Conservation (phyloP, 2,797 vertebrate genomes). For the Schizopygopsis pylzovi region DNA sequence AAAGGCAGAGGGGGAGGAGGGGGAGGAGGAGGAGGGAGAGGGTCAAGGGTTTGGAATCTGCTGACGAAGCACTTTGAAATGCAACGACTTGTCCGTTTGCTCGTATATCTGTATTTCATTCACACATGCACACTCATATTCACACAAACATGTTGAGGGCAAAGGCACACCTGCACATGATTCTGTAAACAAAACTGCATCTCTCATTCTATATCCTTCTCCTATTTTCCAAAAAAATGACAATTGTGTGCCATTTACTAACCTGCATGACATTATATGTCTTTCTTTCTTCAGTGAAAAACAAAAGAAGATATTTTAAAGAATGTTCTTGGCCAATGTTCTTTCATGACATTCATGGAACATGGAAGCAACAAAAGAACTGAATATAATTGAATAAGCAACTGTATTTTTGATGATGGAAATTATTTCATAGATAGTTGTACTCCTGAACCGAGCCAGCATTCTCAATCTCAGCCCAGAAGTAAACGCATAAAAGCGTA, state of each 20-base stretch:
- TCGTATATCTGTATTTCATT: conserved; percentile 6
- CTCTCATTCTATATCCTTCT: conserved; percentile 11
- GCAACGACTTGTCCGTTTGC: not conserved
- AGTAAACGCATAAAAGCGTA: no score
- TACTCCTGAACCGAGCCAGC: not conserved
- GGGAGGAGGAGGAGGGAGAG: conserved; percentile 14
- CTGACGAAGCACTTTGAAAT: conserved; percentile 40
- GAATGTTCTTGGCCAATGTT: not conserved
- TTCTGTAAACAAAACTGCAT: not conserved
- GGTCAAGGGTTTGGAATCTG: conserved; percentile 41
- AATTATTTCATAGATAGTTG: not conserved
- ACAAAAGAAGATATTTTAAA: not conserved
- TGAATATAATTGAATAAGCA: not conserved
- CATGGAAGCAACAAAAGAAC: not conserved
- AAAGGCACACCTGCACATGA: conserved; percentile 17
- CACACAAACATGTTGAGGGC: conserved; percentile 29
- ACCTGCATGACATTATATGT: not conserved
- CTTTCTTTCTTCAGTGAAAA: not conserved
- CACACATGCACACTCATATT: conserved; percentile 37
- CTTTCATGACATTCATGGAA: not conserved
- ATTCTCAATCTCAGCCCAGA: not conserved
- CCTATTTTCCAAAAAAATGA: not conserved
- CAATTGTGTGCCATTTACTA: not conserved
- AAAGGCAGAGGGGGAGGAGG: conserved; percentile 19
- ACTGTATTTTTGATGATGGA: not conserved